Conservation (phyloP, 2,797 vertebrate genomes). For the Anomalospiza imberbis region DNA sequence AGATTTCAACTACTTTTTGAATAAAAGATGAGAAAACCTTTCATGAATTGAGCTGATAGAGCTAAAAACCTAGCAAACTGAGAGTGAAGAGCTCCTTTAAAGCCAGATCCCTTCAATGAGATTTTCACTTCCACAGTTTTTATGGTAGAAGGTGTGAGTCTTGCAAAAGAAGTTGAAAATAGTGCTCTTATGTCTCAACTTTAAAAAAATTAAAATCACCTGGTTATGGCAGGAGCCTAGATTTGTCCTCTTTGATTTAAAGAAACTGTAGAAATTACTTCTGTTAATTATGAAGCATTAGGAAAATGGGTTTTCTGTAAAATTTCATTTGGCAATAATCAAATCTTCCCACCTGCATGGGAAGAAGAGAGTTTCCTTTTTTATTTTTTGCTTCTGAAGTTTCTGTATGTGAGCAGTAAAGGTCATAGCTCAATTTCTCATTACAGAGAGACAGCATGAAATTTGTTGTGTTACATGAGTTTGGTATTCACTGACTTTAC, state of each 20-base stretch:
- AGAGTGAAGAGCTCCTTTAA: slow-evolving; percentile 16
- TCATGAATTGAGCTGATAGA: slow-evolving; percentile 58
- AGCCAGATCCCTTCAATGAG: background rate
- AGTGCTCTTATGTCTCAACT: background rate
- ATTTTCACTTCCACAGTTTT: background rate
- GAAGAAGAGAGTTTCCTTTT: background rate
- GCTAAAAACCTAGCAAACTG: slow-evolving; percentile 34
- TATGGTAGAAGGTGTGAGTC: background rate
- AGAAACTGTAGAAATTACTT: background rate
- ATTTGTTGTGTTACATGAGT: background rate
- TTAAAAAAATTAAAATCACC: background rate
- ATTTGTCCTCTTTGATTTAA: background rate
- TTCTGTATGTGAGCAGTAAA: background rate
- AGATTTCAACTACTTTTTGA: slow-evolving; percentile 58
- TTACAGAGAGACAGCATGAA: background rate
- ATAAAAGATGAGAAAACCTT: slow-evolving; percentile 55
- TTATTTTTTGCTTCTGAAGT: background rate
- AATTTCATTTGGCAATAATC: background rate
- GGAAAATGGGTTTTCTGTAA: background rate
- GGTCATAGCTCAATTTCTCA: background rate
- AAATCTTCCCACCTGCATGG: background rate
- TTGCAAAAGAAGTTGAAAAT: background rate
- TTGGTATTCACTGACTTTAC: background rate
- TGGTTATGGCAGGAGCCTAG: background rate
- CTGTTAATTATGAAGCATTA: background rate